Conservation (phyloP, 2,113 vertebrate species). For the Hemichromis elongatus region DNA sequence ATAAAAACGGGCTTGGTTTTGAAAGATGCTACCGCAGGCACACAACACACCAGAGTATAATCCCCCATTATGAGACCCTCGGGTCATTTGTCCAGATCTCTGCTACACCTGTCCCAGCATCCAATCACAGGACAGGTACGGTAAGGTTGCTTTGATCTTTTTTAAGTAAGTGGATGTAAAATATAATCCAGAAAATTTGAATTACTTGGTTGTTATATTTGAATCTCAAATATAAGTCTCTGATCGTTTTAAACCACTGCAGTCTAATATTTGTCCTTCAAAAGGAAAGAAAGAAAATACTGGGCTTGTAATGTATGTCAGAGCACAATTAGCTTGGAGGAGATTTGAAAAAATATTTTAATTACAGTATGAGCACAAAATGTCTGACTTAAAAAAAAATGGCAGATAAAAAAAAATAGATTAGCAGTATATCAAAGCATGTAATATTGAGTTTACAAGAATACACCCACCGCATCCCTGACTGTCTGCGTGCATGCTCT, state of each 20-base stretch:
- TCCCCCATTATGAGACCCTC: conserved; percentile 66
- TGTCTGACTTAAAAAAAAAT: not conserved
- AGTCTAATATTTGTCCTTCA: not conserved
- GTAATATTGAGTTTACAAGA: not conserved
- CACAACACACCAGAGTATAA: conserved; percentile 69
- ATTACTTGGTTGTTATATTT: not conserved
- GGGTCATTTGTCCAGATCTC: conserved; percentile 54
- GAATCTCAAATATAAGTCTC: not conserved
- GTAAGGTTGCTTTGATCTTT: conserved; percentile 36
- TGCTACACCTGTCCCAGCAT: conserved; percentile 30
- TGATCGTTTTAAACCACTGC: not conserved
- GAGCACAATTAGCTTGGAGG: not conserved
- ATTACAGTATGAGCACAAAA: not conserved
- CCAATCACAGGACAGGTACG: conserved; percentile 56
- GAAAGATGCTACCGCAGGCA: conserved; percentile 62
- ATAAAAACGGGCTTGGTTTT: conserved; percentile 33
- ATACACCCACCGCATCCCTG: not conserved
- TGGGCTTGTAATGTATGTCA: not conserved
- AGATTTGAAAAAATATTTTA: not conserved
- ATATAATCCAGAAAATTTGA: not conserved
- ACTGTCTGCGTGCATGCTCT: not conserved
- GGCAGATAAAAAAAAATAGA: not conserved
- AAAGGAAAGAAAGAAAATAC: not conserved
- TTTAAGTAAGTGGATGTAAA: conserved; percentile 10
- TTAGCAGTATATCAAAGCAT: not conserved